These are phyloP conservation scores for Pomacea canaliculata DNA, from an alignment of 2,888 invertebrate species.

Conservation along the genomic window DNA sequence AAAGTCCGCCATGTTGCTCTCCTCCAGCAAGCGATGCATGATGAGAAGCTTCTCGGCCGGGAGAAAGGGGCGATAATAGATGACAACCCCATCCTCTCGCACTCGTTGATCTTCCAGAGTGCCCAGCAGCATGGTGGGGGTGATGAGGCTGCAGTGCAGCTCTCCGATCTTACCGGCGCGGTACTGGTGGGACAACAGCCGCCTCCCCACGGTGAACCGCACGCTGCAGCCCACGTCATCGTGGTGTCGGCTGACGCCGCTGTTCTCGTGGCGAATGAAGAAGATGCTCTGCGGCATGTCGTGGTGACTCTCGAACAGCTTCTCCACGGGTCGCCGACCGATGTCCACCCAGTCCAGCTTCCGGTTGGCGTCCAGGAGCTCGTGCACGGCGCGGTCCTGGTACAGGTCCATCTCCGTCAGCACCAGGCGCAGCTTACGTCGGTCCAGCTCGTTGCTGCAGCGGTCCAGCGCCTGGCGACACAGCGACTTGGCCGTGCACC, in stretches of 20 bases:
- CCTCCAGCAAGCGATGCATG: conserved; percentile 30
- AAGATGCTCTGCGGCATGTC: conserved; percentile 20
- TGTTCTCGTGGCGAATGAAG: conserved; percentile 12
- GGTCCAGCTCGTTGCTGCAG: conserved; percentile 1
- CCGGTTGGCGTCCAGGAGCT: conserved; percentile 31
- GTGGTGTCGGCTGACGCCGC: background rate
- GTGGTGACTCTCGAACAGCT: conserved; percentile 11
- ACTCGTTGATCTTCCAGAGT: conserved; percentile 42
- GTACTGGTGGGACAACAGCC: conserved; percentile 18
- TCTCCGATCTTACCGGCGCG: conserved; percentile 12
- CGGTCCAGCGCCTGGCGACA: conserved; percentile 15
- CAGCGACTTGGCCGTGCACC: conserved; percentile 34
- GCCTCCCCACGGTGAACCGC: conserved; percentile 2
- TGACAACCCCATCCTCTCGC: conserved; percentile 39
- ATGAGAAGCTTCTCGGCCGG: conserved; percentile 38
- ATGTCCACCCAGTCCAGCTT: conserved; percentile 40
- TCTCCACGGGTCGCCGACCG: conserved; percentile 31
- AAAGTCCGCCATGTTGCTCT: conserved; percentile 30
- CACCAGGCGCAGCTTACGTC: background rate
- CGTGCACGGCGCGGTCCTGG: conserved; percentile 9
- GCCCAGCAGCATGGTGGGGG: conserved; percentile 44
- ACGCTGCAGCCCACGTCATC: background rate
- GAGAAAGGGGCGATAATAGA: conserved; percentile 40
- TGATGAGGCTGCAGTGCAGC: conserved; percentile 46
- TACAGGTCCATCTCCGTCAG: conserved; percentile 2